Evolutionary conservation across 2,888 invertebrate genomes (phyloP), one percentile per base, ranked within the genome.

Genomic region (Latrodectus elegans): DNA sequence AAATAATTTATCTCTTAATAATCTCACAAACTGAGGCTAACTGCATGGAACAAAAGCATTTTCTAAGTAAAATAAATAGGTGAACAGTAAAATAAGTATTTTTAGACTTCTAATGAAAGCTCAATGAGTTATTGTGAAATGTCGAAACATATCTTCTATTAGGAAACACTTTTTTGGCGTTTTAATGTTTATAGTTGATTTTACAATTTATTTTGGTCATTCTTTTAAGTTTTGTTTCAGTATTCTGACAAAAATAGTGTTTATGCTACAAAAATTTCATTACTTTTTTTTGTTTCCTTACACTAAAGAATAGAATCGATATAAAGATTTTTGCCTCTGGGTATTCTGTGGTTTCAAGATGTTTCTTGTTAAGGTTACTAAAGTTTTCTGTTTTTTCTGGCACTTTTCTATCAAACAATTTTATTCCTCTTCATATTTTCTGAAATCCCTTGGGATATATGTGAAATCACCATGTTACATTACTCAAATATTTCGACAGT

Each of bases 311-410:
- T 17, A 22, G 51, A 84, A 77, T 77, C 77, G 72, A 77, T 49
- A 65, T 64, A 77, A 72, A 77, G 77, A 77, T 70, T 71, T 72
- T 84, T 51, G 75, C 84, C 84, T 17, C 6, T 15, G 73, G 77
- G 51, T 22, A 51, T 60, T 65, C 12, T 71, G 77, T 72, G 77
- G 51, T 83, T 84, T 83, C 72, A 71, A 83, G 75, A 83, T 76
- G 83, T 83, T 83, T 84, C 77, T 84, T 77, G 84, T 84, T 84
- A 76, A 71, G n/a, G 17, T 76, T 17, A 55, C 49, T 53, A 6
- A 15, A n/a, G 17, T 65, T 73, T 49, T 52, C 17, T 77, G 38
- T 70, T 76, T 60, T 65, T 73, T 17, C 68, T 51, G 51, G 70
- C 68, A 75, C 68, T 70, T 83, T 38, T 60, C 55, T 82, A 75